Percentiles rank a stretch among this genome's conserved stretches.
These are phyloP conservation scores for Clupea harengus DNA, from an alignment of 2,113 vertebrate species.

Conservation along the genomic window DNA sequence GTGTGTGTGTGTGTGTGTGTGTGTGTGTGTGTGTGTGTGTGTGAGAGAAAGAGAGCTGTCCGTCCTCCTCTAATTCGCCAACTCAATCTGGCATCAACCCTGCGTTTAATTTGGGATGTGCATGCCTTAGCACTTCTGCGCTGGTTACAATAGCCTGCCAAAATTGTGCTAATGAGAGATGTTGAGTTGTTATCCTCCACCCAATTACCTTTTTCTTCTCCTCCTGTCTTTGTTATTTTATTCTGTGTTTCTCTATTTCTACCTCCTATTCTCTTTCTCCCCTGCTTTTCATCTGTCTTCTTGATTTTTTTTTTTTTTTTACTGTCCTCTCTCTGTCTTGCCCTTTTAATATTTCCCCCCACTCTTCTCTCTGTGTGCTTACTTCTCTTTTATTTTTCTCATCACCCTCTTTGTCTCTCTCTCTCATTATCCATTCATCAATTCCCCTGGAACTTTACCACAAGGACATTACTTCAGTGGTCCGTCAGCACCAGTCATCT, in stretches of 20 bases:
- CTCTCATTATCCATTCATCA: neutral
- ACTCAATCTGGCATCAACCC: neutral
- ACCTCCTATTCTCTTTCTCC: neutral
- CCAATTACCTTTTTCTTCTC: neutral
- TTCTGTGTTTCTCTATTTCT: neutral
- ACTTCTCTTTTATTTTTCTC: neutral
- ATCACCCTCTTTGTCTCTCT: neutral
- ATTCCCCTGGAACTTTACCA: neutral
- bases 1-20: neutral
- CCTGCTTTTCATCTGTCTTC: neutral
- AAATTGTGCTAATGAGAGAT: neutral
- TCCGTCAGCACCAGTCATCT: neutral
- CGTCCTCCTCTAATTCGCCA: too few relatives aligned
- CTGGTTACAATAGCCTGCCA: too few relatives aligned
- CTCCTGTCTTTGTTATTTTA: neutral
- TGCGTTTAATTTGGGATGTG: neutral
- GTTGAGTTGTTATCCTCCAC: neutral
- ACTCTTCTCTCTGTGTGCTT: too few relatives aligned
- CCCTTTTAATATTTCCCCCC: neutral
- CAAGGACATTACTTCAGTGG: constrained; percentile 6
- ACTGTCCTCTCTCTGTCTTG: neutral
- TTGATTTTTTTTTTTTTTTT: neutral
- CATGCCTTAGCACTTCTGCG: too few relatives aligned
- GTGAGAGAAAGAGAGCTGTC: neutral
- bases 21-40: neutral